Conservation (phyloP, 2,797 vertebrate genomes). For the Crenuchus spilurus region DNA sequence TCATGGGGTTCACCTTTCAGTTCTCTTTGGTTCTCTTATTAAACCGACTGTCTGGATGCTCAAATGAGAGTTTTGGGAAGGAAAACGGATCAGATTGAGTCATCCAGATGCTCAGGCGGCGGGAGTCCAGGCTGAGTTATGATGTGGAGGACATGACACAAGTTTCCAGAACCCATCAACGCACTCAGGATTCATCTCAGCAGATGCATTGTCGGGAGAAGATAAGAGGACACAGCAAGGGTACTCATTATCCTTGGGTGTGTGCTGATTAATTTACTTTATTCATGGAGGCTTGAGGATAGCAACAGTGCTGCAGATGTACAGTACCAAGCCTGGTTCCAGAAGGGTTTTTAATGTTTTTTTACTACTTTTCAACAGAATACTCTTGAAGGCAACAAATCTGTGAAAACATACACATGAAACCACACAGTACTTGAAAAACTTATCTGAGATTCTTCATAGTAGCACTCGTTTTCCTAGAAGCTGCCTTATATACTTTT, state of each 20-base stretch:
- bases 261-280: conserved; percentile 30
- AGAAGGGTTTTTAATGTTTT: not conserved
- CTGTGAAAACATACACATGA: too few relatives aligned
- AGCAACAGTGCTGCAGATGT: conserved; percentile 37
- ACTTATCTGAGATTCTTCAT: too few relatives aligned
- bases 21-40: conserved; percentile 33
- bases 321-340: not conserved
- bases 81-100: conserved; percentile 60
- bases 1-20: not conserved
- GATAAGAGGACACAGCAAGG: conserved; percentile 56
- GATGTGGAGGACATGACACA: conserved; percentile 63
- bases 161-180: conserved; percentile 41
- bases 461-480: too few relatives aligned
- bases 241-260: conserved; percentile 41
- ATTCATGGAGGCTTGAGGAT: conserved; percentile 38
- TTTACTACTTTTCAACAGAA: too few relatives aligned
- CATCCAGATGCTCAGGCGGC: conserved; percentile 72
- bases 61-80: not conserved
- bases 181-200: conserved; percentile 37
- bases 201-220: conserved; percentile 60
- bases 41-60: conserved; percentile 33
- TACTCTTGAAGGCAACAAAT: too few relatives aligned
- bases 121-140: conserved; percentile 71
- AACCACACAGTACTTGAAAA: too few relatives aligned
- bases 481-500: too few relatives aligned